Conservation (phyloP, 2,888 invertebrate species). For the Spilarctia lutea region DNA sequence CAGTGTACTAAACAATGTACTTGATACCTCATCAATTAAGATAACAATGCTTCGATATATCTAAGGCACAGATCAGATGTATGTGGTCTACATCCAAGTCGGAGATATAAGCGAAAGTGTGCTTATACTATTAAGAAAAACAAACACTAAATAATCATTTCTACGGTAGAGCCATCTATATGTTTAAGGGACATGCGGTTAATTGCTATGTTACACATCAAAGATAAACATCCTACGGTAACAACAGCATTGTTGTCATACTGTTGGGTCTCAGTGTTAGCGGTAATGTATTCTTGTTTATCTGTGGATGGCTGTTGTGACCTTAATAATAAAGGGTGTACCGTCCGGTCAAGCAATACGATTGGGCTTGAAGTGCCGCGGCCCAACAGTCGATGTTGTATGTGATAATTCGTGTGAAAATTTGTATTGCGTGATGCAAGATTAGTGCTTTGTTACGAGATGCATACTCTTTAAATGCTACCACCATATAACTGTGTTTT, state of each 20-base stretch:
- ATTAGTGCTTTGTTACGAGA: too few relatives aligned
- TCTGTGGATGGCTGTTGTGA: neutral
- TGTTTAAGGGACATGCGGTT: constrained; percentile 20
- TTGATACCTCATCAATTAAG: too few relatives aligned
- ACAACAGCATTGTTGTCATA: constrained; percentile 8
- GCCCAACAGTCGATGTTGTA: too few relatives aligned
- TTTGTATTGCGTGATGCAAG: too few relatives aligned
- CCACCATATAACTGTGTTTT: too few relatives aligned
- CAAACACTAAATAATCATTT: neutral
- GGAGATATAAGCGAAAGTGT: too few relatives aligned
- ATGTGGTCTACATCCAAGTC: too few relatives aligned
- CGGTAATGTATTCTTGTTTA: constrained; percentile 12
- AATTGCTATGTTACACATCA: constrained; percentile 47
- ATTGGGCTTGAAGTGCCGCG: neutral
- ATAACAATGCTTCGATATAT: too few relatives aligned
- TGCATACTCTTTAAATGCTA: too few relatives aligned
- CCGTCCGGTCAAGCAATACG: neutral
- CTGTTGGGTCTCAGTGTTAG: constrained; percentile 14
- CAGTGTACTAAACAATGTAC: too few relatives aligned
- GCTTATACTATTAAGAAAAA: neutral
- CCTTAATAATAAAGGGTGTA: neutral
- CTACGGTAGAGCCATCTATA: constrained; percentile 9
- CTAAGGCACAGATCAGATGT: too few relatives aligned
- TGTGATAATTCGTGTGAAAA: too few relatives aligned
- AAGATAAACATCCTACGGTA: constrained; percentile 38